A percentile compares a stretch with the other conserved stretches of the same genome.
Conservation (phyloP, 2,113 vertebrate genomes). For the Todiramphus saurophagus region DNA sequence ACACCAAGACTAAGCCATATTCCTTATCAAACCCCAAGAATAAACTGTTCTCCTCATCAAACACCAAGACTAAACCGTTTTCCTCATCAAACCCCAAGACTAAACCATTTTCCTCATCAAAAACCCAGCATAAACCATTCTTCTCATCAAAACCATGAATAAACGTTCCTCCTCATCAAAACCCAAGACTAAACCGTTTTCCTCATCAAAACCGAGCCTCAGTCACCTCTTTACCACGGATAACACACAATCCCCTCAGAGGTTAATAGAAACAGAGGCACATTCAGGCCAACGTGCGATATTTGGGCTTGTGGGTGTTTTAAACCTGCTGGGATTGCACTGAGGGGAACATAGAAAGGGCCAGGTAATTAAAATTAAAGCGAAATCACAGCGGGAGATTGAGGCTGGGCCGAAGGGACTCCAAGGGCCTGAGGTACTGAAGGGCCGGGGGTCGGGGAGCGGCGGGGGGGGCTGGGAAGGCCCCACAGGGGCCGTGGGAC, state of each 20-base stretch:
- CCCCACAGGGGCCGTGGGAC: not conserved
- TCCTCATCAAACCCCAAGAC: not conserved
- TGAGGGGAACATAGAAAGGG: not conserved
- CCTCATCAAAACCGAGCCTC: not conserved
- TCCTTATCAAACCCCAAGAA: not conserved
- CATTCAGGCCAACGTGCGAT: accelerated
- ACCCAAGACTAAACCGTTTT: not conserved
- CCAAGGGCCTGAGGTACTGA: not conserved
- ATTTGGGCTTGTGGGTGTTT: not conserved
- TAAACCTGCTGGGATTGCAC: not conserved
- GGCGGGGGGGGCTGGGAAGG: not conserved
- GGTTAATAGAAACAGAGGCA: not conserved
- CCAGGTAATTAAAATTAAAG: not conserved
- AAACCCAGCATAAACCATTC: not conserved
- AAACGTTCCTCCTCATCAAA: not conserved
- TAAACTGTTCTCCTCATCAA: not conserved
- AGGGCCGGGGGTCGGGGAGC: no score
- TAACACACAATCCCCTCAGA: accelerated
- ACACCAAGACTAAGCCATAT: not conserved
- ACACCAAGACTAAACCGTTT: no score
- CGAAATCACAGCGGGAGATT: no score
- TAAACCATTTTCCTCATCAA: not conserved
- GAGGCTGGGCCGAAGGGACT: not conserved
- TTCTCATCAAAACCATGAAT: not conserved
- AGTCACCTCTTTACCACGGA: not conserved